phyloP scores from a whole-genome alignment of 2,113 vertebrate genomes.

The Kryptolebias marmoratus region DNA sequence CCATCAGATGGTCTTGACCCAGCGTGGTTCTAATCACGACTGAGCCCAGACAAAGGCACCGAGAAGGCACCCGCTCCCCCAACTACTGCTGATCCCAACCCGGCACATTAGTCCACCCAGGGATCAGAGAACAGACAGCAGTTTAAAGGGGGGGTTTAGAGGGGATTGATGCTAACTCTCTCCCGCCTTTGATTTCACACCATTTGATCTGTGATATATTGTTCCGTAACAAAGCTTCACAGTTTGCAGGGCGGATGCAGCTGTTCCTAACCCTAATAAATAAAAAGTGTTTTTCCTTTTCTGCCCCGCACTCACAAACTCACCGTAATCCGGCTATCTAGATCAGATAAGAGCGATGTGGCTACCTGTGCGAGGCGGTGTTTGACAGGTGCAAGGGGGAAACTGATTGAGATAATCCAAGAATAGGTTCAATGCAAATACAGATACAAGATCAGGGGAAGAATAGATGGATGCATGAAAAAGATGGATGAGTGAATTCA shows the following conservation, averaged over 20 bases:
- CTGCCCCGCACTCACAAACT: slow-evolving; percentile 69
- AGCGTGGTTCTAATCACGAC: slow-evolving; percentile 73
- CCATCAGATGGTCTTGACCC: slow-evolving; percentile 56
- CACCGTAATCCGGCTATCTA: slow-evolving; percentile 85
- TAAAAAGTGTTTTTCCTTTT: slow-evolving; percentile 59
- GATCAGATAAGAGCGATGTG: slow-evolving; percentile 85
- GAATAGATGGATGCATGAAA: slow-evolving; percentile 81
- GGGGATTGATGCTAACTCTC: slow-evolving; percentile 78
- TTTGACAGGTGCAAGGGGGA: slow-evolving; percentile 89
- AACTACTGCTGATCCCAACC: slow-evolving; percentile 72
- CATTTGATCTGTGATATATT: slow-evolving; percentile 83
- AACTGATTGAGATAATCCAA: slow-evolving; percentile 88
- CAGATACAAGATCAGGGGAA: slow-evolving; percentile 83
- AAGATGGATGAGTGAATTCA: slow-evolving; percentile 88
- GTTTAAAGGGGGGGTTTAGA: slow-evolving; percentile 70
- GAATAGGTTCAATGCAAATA: slow-evolving; percentile 88
- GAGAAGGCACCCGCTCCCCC: slow-evolving; percentile 75
- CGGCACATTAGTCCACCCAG: slow-evolving; percentile 66
- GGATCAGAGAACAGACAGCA: slow-evolving; percentile 77
- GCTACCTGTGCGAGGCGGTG: slow-evolving; percentile 85
- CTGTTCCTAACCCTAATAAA: slow-evolving; percentile 84
- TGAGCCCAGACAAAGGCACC: slow-evolving; percentile 75
- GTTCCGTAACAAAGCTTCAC: slow-evolving; percentile 81
- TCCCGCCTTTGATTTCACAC: slow-evolving; percentile 78
- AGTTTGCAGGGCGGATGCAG: slow-evolving; percentile 85